A percentile compares a stretch with the other conserved stretches of the same genome.
phyloP scores from a whole-genome alignment of 2,797 vertebrate species.

The Rhodeus uyekii region DNA sequence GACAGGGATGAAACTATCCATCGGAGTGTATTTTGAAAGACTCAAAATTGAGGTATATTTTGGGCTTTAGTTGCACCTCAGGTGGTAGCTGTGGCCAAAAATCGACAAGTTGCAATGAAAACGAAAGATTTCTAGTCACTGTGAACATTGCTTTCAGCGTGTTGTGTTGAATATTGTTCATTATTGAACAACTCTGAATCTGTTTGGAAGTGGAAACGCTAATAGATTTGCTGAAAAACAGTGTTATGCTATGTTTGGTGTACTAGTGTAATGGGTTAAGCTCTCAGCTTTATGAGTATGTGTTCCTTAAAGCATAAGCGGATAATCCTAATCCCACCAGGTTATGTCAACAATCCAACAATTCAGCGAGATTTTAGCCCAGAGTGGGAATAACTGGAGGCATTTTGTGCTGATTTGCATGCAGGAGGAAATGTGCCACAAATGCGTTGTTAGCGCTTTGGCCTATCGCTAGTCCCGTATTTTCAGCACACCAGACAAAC shows the following conservation, averaged over 20 bases:
- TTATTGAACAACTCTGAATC: not conserved
- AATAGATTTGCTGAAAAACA: slow-evolving; percentile 8
- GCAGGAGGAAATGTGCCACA: slow-evolving; percentile 13
- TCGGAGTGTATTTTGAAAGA: not conserved
- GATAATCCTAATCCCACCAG: slow-evolving; percentile 73
- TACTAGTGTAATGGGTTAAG: slow-evolving; percentile 71
- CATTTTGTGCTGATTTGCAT: slow-evolving; percentile 66
- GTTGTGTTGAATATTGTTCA: not conserved
- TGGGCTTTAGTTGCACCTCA: not conserved
- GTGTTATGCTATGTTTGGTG: not conserved
- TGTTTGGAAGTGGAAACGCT: not conserved
- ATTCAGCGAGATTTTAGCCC: slow-evolving; percentile 56
- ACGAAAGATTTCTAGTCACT: not conserved
- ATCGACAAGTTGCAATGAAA: not conserved
- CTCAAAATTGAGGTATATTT: not conserved
- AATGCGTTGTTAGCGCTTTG: slow-evolving; percentile 15
- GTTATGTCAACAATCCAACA: slow-evolving; percentile 74
- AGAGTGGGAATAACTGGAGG: slow-evolving; percentile 61
- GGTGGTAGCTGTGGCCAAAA: not conserved
- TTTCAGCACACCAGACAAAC: slow-evolving; percentile 27
- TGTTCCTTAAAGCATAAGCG: slow-evolving; percentile 66
- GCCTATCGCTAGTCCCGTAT: not conserved
- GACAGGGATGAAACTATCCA: not conserved
- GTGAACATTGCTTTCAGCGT: not conserved
- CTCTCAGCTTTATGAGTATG: slow-evolving; percentile 67